Evolutionary conservation across 2,888 invertebrate genomes (phyloP), one percentile per base, ranked within the genome.

Genomic region (Amiota minor): DNA sequence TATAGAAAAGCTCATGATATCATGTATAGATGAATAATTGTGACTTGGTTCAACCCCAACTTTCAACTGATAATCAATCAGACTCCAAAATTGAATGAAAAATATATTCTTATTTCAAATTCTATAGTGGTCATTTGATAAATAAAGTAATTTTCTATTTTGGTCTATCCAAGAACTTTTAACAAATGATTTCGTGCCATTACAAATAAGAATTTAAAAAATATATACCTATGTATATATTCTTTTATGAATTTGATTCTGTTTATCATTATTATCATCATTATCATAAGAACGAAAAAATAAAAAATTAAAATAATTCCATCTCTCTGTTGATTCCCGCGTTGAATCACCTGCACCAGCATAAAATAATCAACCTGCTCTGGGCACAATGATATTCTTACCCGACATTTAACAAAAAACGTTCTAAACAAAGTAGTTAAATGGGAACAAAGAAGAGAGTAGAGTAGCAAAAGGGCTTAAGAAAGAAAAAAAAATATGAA

Each of bases 341-440:
- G 82, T 83, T 82, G 81, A 87, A 86, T 85, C 89, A 89, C 88
- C 89, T 89, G 89, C 88, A 88, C 89, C 89, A 87, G 89, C 88
- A 89, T 89, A 88, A 87, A 83, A 81, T 83, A 83, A 84, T 87
- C 86, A 86, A 88, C 88, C 87, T 86, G 88, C 87, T 80, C 78
- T 77, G 76, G 80, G 81, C 81, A 76, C 80, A 76, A 80, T 80
- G 79, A 81, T 85, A 85, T 85, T 83, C 84, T 86, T 80, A 81
- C 81, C 35, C 81, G 80, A 84, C 84, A 86, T 85, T 83, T 86
- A 86, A 76, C 75, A 61, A 65, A 67, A 70, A 74, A 59, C 72
- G n/a, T 65, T 73, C 79, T 77, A 78, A 80, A 74, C 78, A 79
- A 80, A 78, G 77, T 74, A 73, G 73, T 53, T 62, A 74, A 74